These are phyloP conservation scores for Lasioglossum zephyrum DNA, from an alignment of 2,888 invertebrate genomes.

Conservation along the genomic window DNA sequence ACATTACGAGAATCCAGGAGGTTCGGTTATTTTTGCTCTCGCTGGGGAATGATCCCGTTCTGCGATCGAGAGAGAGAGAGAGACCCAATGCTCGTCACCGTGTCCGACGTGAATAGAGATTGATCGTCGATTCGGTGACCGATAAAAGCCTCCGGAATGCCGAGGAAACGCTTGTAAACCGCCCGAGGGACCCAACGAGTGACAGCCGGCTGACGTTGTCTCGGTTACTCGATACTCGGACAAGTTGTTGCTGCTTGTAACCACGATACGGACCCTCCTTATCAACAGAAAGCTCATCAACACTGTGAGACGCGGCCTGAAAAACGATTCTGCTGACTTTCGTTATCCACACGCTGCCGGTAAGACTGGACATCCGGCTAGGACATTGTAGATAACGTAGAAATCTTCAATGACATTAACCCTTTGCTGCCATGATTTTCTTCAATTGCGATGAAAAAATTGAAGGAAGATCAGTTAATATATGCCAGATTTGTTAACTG, in stretches of 20 bases:
- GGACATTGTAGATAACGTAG: too few species aligned
- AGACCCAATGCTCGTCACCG: constrained; percentile 25
- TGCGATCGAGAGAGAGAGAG: constrained; percentile 19
- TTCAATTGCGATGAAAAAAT: too few species aligned
- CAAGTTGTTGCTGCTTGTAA: constrained; percentile 60
- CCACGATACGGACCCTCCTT: constrained; percentile 45
- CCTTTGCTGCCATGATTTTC: too few species aligned
- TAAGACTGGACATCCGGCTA: too few species aligned
- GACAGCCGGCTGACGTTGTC: constrained; percentile 56
- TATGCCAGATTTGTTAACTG: too few species aligned
- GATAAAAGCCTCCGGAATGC: constrained; percentile 60
- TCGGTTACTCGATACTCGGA: constrained; percentile 53
- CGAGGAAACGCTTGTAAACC: constrained; percentile 54
- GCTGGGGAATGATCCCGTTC: not conserved
- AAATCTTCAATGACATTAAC: too few species aligned
- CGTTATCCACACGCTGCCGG: too few species aligned
- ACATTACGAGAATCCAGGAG: constrained; percentile 28
- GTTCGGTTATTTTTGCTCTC: constrained; percentile 23
- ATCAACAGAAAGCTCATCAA: constrained; percentile 35
- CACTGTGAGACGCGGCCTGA: not conserved
- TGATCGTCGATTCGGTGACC: constrained; percentile 59
- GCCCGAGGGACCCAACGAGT: constrained; percentile 15
- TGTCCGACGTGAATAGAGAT: constrained; percentile 57
- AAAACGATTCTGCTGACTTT: not conserved
- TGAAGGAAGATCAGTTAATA: too few species aligned